phyloP scores from a whole-genome alignment of 2,113 vertebrate species.

The Poeciliopsis occidentalis region DNA sequence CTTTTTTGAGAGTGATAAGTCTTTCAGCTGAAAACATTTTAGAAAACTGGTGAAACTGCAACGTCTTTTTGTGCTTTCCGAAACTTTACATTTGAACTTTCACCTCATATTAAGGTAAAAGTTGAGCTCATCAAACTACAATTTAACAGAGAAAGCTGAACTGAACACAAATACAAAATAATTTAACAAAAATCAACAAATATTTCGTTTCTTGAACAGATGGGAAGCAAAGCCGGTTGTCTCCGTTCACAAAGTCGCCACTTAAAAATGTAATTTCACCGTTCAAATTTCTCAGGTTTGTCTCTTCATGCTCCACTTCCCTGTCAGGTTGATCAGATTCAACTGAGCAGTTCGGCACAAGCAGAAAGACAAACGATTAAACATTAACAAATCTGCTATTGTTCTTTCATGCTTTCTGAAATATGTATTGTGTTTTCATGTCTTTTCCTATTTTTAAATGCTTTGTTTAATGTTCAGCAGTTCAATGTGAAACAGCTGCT shows the following conservation, averaged over 20 bases:
- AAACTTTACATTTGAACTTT: no score
- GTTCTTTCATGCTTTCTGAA: no score
- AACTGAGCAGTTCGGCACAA: background rate
- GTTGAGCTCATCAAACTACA: background rate
- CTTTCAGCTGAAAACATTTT: no score
- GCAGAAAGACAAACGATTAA: background rate
- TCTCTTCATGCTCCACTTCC: background rate
- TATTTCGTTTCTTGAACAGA: no score
- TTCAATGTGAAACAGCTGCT: background rate
- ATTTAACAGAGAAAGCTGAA: background rate
- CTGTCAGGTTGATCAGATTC: background rate
- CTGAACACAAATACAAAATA: background rate
- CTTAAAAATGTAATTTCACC: background rate
- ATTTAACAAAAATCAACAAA: background rate
- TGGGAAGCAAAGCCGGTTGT: no score
- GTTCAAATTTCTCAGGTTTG: background rate
- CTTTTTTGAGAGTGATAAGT: no score
- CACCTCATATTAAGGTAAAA: no score
- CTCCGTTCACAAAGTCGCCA: no score
- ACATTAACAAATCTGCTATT: background rate
- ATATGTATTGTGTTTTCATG: background rate
- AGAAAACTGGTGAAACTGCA: background rate
- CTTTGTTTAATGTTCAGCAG: background rate
- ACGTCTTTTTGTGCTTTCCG: background rate
- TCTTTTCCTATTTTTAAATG: background rate